Base-by-base conservation (phyloP, 2,797 vertebrate genomes). In the Fistularia tabacaria region DNA sequence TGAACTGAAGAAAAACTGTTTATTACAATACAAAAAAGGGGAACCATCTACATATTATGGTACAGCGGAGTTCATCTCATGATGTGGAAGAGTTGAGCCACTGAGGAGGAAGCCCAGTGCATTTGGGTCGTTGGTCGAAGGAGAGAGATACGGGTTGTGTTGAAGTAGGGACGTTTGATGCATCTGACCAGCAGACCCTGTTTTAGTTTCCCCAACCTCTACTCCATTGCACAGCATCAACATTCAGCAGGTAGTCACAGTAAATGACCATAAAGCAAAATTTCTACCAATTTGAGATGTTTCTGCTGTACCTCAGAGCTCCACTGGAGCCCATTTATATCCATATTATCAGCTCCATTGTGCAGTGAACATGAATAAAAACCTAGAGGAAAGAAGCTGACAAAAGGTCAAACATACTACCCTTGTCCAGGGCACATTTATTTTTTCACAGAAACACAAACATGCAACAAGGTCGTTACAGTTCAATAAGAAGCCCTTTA, bases 391-490 rank as follows among this genome's bases (percentile, higher is more conserved):
- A 8, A 39, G 47, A 45, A 80, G 59, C 64, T 57, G 73, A 76
- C 78, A 64, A 79, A 69, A 77, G 79, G 72, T 79, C 76, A 82
- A 86, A 89, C 79, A 85, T 79, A 81, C 73, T 59, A 71, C 66
- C 84, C 82, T 74, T 39, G 52, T 64, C 47, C 51, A 68, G 85
- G 84, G 87, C 67, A 86, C 82, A 81, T 92, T 90, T 92, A 91
- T 91, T 92, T 85, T 25, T 43, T 11, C 40, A 44, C 43, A 87
- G 90, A 90, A 80, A 90, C 88, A 90, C 89, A 90, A 81, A 92
- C 91, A 92, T 92, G 91, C 90, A 92, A 91, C 87, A 85, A 88
- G 82, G 76, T 92, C 86, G 90, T 85, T 85, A 89, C 89, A 85
- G 85, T 86, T 88, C 80, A 87, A 82, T 90, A 89, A 89, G 82